A percentile compares a stretch with the other conserved stretches of the same genome.
Evolutionary conservation across 2,888 invertebrate genomes (phyloP).

Genomic region (Cosmia pyralina): DNA sequence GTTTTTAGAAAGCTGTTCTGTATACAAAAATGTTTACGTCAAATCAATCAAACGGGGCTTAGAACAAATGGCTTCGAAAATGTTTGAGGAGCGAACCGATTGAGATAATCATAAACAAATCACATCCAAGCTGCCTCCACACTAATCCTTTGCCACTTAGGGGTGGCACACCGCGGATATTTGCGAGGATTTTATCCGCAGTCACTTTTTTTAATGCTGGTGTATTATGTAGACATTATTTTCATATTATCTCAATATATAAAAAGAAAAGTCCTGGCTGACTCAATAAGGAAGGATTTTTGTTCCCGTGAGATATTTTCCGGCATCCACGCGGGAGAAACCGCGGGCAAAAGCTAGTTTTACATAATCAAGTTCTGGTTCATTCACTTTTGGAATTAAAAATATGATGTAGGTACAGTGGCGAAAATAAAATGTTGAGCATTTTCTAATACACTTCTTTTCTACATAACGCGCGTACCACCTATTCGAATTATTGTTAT

Average conservation of each 20-base stretch:
- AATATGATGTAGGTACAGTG: not conserved
- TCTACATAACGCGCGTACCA: not conserved
- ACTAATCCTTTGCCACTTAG: slow-evolving; percentile 56
- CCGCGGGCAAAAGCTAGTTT: too few species aligned
- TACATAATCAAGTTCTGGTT: too few species aligned
- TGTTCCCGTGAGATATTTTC: too few species aligned
- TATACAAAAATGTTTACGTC: slow-evolving; percentile 40
- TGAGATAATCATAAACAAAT: slow-evolving; percentile 67
- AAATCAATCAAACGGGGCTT: slow-evolving; percentile 57
- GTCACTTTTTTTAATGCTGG: not conserved
- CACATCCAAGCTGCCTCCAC: slow-evolving; percentile 51
- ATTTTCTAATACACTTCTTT: not conserved
- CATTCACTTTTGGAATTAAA: not conserved
- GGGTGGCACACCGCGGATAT: slow-evolving; percentile 42
- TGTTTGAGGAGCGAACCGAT: slow-evolving; percentile 44
- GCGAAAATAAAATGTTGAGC: not conserved
- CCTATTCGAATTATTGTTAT: not conserved
- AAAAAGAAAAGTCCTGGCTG: too few species aligned
- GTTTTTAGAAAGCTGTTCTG: slow-evolving; percentile 2
- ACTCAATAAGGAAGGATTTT: too few species aligned
- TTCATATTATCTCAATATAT: not conserved
- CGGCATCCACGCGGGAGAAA: too few species aligned
- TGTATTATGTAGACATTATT: not conserved
- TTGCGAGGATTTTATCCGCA: not conserved
- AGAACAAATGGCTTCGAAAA: slow-evolving; percentile 55